Percentiles rank a stretch among this genome's conserved stretches.
Conservation (phyloP, 2,797 vertebrate species). For the Aeoliscus strigatus region DNA sequence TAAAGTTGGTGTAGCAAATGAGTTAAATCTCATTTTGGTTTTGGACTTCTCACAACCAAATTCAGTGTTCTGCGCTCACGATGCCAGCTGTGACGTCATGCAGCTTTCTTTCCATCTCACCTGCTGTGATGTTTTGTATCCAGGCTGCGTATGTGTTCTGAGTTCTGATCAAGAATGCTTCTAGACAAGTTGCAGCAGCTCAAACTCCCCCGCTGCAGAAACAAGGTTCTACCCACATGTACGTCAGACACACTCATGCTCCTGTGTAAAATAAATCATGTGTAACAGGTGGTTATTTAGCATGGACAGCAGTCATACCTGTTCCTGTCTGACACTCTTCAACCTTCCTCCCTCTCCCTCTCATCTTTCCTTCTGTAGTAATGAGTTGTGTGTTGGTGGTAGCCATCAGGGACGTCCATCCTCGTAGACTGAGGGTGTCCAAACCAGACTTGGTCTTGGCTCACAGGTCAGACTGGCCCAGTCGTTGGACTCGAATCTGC, state of each 20-base stretch:
- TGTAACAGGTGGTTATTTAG: conserved; percentile 25
- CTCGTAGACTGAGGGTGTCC: conserved; percentile 52
- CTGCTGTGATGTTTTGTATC: conserved; percentile 25
- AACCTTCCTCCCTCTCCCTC: conserved; percentile 17
- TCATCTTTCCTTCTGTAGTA: conserved; percentile 28
- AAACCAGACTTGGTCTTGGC: conserved; percentile 71
- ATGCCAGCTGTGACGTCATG: not conserved
- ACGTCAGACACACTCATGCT: conserved; percentile 35
- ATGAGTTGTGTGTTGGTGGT: conserved; percentile 45
- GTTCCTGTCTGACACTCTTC: conserved; percentile 24
- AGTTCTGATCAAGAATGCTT: conserved; percentile 43
- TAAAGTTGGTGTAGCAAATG: not conserved
- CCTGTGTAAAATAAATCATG: conserved; percentile 19
- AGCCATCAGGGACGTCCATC: conserved; percentile 42
- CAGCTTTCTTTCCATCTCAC: conserved; percentile 7
- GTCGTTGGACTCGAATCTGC: conserved; percentile 65
- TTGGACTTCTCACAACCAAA: not conserved
- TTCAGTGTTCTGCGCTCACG: not conserved
- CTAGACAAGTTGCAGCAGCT: conserved; percentile 59
- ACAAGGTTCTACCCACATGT: conserved; percentile 33
- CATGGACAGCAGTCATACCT: conserved; percentile 1
- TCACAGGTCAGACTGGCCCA: conserved; percentile 41
- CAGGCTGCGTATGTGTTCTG: conserved; percentile 13
- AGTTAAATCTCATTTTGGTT: not conserved
- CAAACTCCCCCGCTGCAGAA: conserved; percentile 22